Evolutionary conservation across 2,797 vertebrate species (phyloP).

Genomic region (Chanos chanos): DNA sequence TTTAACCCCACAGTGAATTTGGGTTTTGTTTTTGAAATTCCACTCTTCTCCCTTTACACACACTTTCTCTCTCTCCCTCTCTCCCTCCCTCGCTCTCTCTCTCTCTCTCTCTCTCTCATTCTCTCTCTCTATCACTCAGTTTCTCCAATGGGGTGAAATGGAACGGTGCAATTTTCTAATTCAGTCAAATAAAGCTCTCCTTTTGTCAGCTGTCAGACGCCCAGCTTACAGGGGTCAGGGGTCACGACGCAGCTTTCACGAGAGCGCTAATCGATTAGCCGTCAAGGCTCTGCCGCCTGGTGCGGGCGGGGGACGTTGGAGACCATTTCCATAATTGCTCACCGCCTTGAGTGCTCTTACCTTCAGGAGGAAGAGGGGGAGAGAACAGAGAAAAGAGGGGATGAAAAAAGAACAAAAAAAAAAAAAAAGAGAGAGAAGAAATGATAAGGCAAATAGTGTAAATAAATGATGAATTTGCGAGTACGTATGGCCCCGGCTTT

Average conservation of each 20-base stretch:
- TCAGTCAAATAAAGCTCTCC: slow-evolving; percentile 56
- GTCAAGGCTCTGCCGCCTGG: slow-evolving; percentile 61
- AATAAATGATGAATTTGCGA: slow-evolving; percentile 42
- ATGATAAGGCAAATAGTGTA: slow-evolving; percentile 42
- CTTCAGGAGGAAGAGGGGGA: slow-evolving; percentile 28
- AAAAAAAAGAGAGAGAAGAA: slow-evolving; percentile 10
- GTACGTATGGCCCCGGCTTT: slow-evolving; percentile 68
- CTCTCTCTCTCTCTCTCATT: no score
- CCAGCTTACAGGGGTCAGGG: slow-evolving; percentile 70
- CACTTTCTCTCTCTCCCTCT: slow-evolving; percentile 8
- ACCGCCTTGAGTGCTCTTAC: slow-evolving; percentile 73
- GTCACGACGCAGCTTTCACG: slow-evolving; percentile 58
- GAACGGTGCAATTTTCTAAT: slow-evolving; percentile 57
- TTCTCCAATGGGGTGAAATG: slow-evolving; percentile 74
- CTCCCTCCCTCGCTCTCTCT: background rate
- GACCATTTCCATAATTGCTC: slow-evolving; percentile 85
- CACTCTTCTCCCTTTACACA: background rate
- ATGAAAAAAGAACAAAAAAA: slow-evolving; percentile 61
- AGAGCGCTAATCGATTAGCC: slow-evolving; percentile 78
- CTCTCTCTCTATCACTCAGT: slow-evolving; percentile 84
- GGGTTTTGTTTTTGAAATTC: slow-evolving; percentile 21
- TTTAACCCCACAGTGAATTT: no score
- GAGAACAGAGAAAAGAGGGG: slow-evolving; percentile 36
- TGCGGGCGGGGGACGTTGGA: slow-evolving; percentile 69
- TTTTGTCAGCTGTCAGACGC: slow-evolving; percentile 77